These are phyloP conservation scores for Clamator glandarius DNA, from an alignment of 2,797 vertebrate genomes.

Conservation along the genomic window DNA sequence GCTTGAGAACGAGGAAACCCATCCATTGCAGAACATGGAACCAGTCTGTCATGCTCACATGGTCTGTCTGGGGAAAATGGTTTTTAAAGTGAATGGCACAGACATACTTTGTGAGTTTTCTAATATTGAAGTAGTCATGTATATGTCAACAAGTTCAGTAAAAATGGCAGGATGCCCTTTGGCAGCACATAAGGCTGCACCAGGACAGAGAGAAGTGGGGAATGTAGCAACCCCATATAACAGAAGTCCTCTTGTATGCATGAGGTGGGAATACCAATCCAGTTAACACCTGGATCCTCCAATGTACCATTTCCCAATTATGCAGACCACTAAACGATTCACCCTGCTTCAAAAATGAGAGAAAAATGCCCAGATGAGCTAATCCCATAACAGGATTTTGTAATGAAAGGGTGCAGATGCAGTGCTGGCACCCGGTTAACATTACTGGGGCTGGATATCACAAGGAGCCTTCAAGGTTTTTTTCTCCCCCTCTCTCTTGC, in stretches of 20 bases:
- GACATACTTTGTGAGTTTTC: neutral
- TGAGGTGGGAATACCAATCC: neutral
- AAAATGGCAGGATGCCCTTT: neutral
- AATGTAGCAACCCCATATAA: fast-evolving
- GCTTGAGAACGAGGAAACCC: neutral
- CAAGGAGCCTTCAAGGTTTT: neutral
- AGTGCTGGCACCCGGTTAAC: fast-evolving
- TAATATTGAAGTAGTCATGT: neutral
- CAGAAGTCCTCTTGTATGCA: neutral
- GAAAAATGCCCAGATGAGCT: neutral
- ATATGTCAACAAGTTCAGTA: neutral
- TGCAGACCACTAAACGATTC: neutral
- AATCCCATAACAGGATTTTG: neutral
- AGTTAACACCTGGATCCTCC: neutral
- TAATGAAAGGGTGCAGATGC: neutral
- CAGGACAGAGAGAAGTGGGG: neutral
- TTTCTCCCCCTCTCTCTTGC: neutral
- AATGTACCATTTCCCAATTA: neutral
- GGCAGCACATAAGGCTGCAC: neutral
- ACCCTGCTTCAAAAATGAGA: neutral
- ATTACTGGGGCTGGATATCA: neutral
- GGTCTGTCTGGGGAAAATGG: neutral
- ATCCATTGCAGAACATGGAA: neutral
- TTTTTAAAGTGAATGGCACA: neutral
- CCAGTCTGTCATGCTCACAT: neutral